These are phyloP conservation scores for Drosophila sucinea DNA, from an alignment of 1,140 invertebrate species.

Conservation along the genomic window DNA sequence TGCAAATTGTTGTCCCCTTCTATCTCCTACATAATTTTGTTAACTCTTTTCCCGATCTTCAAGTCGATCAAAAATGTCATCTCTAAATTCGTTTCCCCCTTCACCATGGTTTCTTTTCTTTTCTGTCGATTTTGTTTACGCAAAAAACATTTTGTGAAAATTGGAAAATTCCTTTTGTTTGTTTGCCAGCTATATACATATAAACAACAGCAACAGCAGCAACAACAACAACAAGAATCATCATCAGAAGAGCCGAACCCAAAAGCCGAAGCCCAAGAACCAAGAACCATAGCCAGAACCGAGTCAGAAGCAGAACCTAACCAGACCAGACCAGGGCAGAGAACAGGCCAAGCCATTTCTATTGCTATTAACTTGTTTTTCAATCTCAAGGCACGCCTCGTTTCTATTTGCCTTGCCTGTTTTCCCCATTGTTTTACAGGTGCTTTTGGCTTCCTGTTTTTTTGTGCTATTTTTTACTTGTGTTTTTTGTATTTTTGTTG, in stretches of 20 bases:
- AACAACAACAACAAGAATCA: too few species aligned
- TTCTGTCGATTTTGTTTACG: conserved; percentile 55
- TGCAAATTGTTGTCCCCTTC: too few species aligned
- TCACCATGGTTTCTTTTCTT: neutral
- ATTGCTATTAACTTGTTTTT: conserved; percentile 80
- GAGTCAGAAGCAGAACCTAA: neutral
- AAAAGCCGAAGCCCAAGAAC: conserved; percentile 11
- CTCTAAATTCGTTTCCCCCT: conserved; percentile 27
- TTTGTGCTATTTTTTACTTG: conserved; percentile 22
- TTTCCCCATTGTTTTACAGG: conserved; percentile 68
- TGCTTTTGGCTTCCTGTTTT: conserved; percentile 46
- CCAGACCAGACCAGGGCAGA: neutral
- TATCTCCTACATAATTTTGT: too few species aligned
- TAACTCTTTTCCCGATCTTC: neutral
- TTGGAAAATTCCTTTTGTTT: conserved; percentile 67
- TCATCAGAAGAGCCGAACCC: conserved; percentile 2
- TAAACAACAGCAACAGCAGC: too few species aligned
- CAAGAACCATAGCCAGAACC: conserved; percentile 9
- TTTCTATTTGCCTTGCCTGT: conserved; percentile 53
- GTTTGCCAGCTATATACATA: conserved; percentile 19
- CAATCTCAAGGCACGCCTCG: conserved; percentile 65
- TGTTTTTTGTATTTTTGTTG: conserved; percentile 53
- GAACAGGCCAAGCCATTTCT: conserved; percentile 33
- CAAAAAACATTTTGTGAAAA: conserved; percentile 60
- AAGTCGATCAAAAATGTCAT: conserved; percentile 3